Percentiles rank a stretch among this genome's conserved stretches.
These are phyloP conservation scores for Erythrocebus patas DNA, from an alignment of 2,113 vertebrate species.

Conservation along the genomic window DNA sequence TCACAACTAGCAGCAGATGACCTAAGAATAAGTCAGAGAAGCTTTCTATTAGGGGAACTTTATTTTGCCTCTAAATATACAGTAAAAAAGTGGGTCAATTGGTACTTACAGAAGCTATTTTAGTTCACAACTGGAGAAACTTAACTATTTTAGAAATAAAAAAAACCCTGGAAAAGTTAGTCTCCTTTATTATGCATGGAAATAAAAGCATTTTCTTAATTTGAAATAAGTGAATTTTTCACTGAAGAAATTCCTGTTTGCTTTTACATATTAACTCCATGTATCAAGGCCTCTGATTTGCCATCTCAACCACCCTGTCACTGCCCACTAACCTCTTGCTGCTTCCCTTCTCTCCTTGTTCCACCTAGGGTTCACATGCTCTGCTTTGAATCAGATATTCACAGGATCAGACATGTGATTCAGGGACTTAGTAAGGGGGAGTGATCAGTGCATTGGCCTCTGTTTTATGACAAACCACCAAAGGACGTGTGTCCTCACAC, in stretches of 20 bases:
- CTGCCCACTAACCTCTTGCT: neutral
- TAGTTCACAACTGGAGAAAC: slow-evolving; percentile 58
- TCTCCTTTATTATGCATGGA: slow-evolving; percentile 44
- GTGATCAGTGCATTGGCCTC: fast-evolving
- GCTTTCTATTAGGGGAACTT: slow-evolving; percentile 36
- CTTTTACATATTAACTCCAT: neutral
- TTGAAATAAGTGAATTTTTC: neutral
- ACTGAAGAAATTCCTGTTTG: neutral
- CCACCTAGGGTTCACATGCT: fast-evolving
- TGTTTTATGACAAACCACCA: neutral
- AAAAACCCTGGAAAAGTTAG: neutral
- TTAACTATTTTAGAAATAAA: slow-evolving; percentile 13
- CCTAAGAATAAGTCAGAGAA: slow-evolving; percentile 66
- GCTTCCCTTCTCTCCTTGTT: neutral
- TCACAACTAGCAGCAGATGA: slow-evolving; percentile 66
- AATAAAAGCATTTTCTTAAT: neutral
- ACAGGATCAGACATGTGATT: neutral
- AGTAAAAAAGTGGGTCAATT: slow-evolving; percentile 72
- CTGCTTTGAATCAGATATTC: neutral
- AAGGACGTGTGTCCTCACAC: fast-evolving
- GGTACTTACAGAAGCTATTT: slow-evolving; percentile 55
- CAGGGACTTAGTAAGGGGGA: fast-evolving
- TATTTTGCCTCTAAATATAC: slow-evolving; percentile 72
- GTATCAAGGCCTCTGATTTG: neutral
- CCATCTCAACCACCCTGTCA: neutral